Evolutionary conservation across 2,797 vertebrate genomes (phyloP), one percentile per base, ranked within the genome.

Genomic region (Parotocinclus haroldoi): DNA sequence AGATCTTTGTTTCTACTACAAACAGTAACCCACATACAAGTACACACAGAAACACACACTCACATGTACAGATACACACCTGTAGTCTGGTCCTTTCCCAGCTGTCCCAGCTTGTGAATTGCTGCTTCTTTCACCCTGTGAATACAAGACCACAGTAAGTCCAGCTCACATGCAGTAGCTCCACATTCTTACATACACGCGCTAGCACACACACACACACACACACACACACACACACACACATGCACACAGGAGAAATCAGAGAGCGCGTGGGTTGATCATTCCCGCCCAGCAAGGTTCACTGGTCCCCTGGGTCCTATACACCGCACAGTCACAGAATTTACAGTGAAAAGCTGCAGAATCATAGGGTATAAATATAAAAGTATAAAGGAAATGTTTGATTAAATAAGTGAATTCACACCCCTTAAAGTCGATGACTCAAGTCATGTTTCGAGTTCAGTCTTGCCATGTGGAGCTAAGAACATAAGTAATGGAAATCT

Each of bases 261-360:
- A 63, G 66, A 70, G 60, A 38, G 82, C 84, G 84, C 83, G 84
- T 36, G 18, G 63, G 44, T 81, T 86, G 85, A 86, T 86, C 88
- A 86, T 87, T 27, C 90, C 89, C 88, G 83, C 55, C 72, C 69
- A 53, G 53, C 38, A 52, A 54, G 38, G 52, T 56, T 48, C 48
- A 75, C 68, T 76, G 77, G 75, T 88, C 88, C 84, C 83, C 90
- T 81, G 90, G 88, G 90, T 91, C 91, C 90, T 91, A 91, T 78
- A 79, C 19, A 77, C 91, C 89, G 84, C 65, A 11, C 55, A 1
- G 72, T 87, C 69, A 37, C 44, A 11, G 45, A 12, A n/a, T 12
- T n/a, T 11, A 46, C 4, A 46, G 45, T 6, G 1, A 7, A 44
- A 50, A n/a, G 44, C 13, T 54, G 14, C 10, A 58, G 14, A 56